Evolutionary conservation across 2,113 vertebrate genomes (phyloP).

Genomic region (Campylomormyrus tamandua): DNA sequence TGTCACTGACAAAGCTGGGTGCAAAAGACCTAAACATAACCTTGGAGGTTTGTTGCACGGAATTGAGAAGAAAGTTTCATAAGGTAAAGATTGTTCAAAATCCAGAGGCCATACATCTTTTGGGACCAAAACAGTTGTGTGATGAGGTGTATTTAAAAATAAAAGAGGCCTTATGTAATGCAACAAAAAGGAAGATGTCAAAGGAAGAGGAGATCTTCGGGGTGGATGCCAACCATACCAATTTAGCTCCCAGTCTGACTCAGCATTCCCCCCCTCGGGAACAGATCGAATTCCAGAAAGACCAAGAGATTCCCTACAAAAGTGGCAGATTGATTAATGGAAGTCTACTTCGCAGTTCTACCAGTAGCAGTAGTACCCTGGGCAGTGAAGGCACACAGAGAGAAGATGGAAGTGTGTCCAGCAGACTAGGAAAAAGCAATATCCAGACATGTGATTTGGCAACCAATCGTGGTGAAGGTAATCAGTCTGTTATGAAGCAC

Average conservation of each 20-base stretch:
- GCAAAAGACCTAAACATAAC: constrained; percentile 48
- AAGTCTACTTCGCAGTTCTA: not conserved
- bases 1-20: constrained; percentile 55
- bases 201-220: not conserved
- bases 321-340: not conserved
- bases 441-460: constrained; percentile 21
- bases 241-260: not conserved
- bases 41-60: constrained; percentile 53
- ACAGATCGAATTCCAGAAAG: not conserved
- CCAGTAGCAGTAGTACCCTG: not conserved
- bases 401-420: not conserved
- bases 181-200: not conserved
- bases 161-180: constrained; percentile 44
- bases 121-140: constrained; percentile 51
- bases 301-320: not conserved
- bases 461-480: constrained; percentile 16
- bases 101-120: constrained; percentile 36
- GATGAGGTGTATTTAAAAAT: constrained; percentile 39
- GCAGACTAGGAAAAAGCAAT: constrained; percentile 8
- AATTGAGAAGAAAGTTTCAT: constrained; percentile 47
- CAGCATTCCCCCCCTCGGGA: not conserved
- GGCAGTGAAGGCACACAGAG: constrained; percentile 21
- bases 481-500: constrained; percentile 23
- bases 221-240: not conserved
- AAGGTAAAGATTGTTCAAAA: constrained; percentile 45